These are phyloP conservation scores for Hemibagrus wyckioides DNA, from an alignment of 2,113 vertebrate species.

Conservation along the genomic window DNA sequence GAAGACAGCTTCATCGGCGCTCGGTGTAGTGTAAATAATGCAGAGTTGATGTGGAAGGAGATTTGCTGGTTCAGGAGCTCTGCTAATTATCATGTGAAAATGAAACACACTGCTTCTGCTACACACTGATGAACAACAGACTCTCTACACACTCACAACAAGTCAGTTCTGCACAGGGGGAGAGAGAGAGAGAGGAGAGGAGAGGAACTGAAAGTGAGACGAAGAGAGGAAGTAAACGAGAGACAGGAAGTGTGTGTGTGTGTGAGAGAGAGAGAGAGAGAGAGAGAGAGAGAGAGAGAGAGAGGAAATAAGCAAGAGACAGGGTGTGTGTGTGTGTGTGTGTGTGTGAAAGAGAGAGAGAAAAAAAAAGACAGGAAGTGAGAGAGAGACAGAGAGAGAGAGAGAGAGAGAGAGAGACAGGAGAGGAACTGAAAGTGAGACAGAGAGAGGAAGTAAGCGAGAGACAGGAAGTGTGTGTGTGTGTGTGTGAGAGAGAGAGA, in stretches of 20 bases:
- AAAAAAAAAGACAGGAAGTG: too few species aligned
- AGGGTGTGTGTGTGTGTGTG: too few species aligned
- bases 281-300: neutral
- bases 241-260: too few species aligned
- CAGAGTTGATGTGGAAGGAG: neutral
- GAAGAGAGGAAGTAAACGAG: neutral
- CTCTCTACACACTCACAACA: neutral
- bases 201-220: neutral
- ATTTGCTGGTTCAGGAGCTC: neutral
- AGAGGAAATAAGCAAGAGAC: neutral
- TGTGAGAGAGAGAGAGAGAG: neutral
- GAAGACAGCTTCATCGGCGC: neutral
- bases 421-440: too few species aligned
- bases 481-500: neutral
- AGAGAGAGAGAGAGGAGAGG: too few species aligned
- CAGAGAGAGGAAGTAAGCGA: neutral
- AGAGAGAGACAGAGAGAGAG: neutral
- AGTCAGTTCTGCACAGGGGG: neutral
- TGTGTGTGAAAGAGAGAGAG: neutral
- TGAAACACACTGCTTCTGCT: neutral
- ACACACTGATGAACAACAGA: neutral
- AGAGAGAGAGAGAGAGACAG: neutral
- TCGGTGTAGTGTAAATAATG: neutral
- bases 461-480: too few species aligned
- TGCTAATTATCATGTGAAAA: neutral